These are phyloP conservation scores for Triplophysa siluroides DNA, from an alignment of 2,113 vertebrate genomes.

Conservation along the genomic window DNA sequence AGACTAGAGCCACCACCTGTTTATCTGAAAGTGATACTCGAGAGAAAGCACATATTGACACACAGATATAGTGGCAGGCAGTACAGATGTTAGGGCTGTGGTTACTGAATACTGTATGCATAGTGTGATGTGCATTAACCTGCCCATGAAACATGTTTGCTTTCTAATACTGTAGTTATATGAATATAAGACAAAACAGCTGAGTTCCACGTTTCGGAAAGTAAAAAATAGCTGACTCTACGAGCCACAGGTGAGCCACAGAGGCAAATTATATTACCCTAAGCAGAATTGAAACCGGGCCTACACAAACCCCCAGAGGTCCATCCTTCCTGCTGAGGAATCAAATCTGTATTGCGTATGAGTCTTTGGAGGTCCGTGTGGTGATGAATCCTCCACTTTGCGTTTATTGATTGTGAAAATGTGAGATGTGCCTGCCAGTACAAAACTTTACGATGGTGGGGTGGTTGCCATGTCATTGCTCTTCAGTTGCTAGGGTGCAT, in stretches of 20 bases:
- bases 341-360: not conserved
- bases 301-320: not conserved
- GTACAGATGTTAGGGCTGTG: not conserved
- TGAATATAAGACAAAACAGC: not conserved
- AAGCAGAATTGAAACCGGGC: slow-evolving; percentile 3
- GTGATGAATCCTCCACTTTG: not conserved
- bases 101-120: not conserved
- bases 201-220: not conserved
- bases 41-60: slow-evolving; percentile 49
- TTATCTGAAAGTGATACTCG: slow-evolving; percentile 49
- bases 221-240: slow-evolving; percentile 7
- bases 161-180: not conserved
- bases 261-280: not conserved
- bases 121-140: not conserved
- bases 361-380: not conserved
- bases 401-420: not conserved
- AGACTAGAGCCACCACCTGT: slow-evolving; percentile 57
- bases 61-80: slow-evolving; percentile 33
- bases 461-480: not conserved
- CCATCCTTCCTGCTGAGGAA: not conserved
- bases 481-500: not conserved
- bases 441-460: too few species aligned
- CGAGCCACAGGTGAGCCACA: not conserved
- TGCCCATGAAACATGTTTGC: not conserved
- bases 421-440: too few species aligned